Evolutionary conservation across 1,140 invertebrate species (phyloP), one percentile per base, ranked within the genome.

Genomic region (Megathymus violae): DNA sequence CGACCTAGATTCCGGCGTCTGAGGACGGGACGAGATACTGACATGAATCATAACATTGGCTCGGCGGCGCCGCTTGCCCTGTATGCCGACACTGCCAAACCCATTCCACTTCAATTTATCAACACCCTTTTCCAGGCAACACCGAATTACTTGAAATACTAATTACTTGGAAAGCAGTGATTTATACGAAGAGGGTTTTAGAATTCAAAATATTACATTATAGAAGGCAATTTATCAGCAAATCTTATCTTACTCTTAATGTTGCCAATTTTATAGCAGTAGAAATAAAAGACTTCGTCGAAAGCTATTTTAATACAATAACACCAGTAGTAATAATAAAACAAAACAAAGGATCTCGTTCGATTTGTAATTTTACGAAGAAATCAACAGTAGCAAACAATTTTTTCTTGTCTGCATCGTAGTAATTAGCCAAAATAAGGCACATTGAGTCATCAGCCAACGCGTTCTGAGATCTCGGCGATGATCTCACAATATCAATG

Each of bases 1-100:
- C 80, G 88, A 83, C 85, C 85, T 82, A 88, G 75, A 87, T 87
- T 74, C 80, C 82, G 68, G 50, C 65, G 82, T 85, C 79, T 84
- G 71, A 72, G 71, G 73, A 73, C 68, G 63, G 67, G 67, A 56
- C 72, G 73, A 75, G 68, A 77, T 67, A 71, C 68, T 72, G 62
- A 41, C 63, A 78, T 86, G 86, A 89, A 74, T 85, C 82, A 89
- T 79, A n/a, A 71, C 75, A 75, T 69, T 64, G 67, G 75, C 69
- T 60, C 69, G 72, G 65, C 61, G 62, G 44, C 58, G 51, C 50
- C 62, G 69, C 75, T 56, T 15, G 62, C 68, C 61, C 51, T 50
- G 60, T 62, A 10, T 14, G 27, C 47, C 15, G n/a, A 51, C 48
- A 6, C 27, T 7, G 27, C 27, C 7, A 31, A 9, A 7, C 27